These are phyloP conservation scores for Oostethus manadensis DNA, from an alignment of 2,113 vertebrate species.

Conservation along the genomic window DNA sequence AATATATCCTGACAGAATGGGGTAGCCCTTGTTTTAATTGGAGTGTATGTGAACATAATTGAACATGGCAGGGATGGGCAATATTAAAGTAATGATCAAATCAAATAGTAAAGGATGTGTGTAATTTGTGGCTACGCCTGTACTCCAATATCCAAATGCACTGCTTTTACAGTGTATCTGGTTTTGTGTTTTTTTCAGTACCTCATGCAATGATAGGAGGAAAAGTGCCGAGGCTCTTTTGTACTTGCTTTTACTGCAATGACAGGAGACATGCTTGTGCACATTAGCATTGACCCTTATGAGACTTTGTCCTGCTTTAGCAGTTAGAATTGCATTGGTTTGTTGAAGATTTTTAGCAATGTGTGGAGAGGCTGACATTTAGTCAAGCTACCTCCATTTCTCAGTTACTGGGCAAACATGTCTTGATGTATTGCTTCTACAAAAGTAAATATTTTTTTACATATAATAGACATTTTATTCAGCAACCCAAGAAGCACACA, in stretches of 20 bases:
- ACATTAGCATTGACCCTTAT: conserved; percentile 9
- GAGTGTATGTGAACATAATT: conserved; percentile 35
- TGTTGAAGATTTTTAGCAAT: no score
- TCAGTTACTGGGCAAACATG: no score
- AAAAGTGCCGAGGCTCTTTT: background rate
- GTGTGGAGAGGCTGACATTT: no score
- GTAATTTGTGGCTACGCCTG: background rate
- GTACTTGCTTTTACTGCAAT: conserved; percentile 13
- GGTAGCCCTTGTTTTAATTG: conserved; percentile 31
- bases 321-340: no score
- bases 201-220: background rate
- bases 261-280: conserved; percentile 19
- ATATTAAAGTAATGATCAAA: no score
- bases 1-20: conserved; percentile 34
- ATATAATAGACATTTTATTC: no score
- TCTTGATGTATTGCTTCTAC: no score
- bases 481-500: no score
- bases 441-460: no score
- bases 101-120: no score
- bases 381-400: no score
- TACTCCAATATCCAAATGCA: background rate
- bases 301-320: background rate
- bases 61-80: conserved; percentile 15
- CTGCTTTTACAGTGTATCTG: background rate
- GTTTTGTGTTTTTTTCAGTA: background rate